Evolutionary conservation across 2,888 invertebrate species (phyloP).

Genomic region (Himalopsyche anomala): DNA sequence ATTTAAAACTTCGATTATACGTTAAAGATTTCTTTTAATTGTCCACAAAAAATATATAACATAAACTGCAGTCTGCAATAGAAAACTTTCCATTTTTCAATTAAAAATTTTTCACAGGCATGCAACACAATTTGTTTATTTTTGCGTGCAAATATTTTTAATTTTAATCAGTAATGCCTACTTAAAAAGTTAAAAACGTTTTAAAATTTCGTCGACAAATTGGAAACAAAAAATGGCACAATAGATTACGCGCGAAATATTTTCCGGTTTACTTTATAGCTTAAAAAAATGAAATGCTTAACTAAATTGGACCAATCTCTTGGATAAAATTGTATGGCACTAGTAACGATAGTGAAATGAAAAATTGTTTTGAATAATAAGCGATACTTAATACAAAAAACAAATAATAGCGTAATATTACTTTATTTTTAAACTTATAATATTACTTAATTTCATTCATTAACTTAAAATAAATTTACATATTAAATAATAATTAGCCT

Average conservation of each 20-base stretch:
- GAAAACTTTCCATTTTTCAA: too few species aligned
- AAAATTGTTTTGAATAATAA: background rate
- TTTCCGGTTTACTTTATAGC: slow-evolving; percentile 16
- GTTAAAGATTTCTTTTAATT: too few species aligned
- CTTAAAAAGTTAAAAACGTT: background rate
- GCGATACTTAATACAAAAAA: background rate
- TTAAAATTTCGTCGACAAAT: background rate
- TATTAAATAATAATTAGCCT: slow-evolving; percentile 6
- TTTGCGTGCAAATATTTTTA: too few species aligned
- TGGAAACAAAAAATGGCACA: background rate
- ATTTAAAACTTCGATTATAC: too few species aligned
- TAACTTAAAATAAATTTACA: background rate
- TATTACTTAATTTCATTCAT: background rate
- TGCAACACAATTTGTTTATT: too few species aligned
- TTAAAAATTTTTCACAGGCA: too few species aligned
- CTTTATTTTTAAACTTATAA: background rate
- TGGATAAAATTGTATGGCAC: background rate
- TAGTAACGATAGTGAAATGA: background rate
- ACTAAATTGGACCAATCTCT: background rate
- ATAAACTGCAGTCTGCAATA: too few species aligned
- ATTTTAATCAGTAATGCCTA: too few species aligned
- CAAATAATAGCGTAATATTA: background rate
- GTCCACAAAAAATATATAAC: too few species aligned
- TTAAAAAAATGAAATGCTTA: background rate
- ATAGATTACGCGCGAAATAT: background rate